Base-by-base conservation (phyloP, 2,888 invertebrate genomes). In the Nemotelus pantherinus region DNA sequence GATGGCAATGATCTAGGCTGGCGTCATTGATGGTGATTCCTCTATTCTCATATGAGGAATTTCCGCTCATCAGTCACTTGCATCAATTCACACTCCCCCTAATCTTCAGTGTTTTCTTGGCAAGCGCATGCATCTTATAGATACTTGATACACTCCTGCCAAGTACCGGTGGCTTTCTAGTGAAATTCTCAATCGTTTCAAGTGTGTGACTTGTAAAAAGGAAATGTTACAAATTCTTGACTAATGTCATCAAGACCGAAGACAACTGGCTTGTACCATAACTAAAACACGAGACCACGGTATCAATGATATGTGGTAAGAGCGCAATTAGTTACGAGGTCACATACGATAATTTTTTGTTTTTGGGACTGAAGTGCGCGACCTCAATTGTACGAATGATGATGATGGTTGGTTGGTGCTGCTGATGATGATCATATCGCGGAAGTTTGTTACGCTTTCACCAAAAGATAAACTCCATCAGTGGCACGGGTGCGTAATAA, bases 391-490 rank as follows among this genome's bases (percentile, higher is more conserved):
- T 1, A 3, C 41, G 41, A 43, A 63, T 63, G 63, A 63, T 63
- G 63, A 63, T 43, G 39, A 63, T 9, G 9, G 39, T 63, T 63
- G 25, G 25, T 25, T 25, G 25, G 25, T 25, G 25, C 25, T 25
- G 25, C 25, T 25, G 25, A 25, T 25, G 25, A 25, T n/a, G 58
- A 58, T 2, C n/a, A 58, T 25, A 10, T 9, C 39, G 25, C 25
- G 39, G 50, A 39, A 48, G 50, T 68, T 68, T 68, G 68, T 48
- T 68, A 68, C 68, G 68, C 68, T 68, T 68, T 68, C 68, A 68
- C 68, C 68, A 41, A 50, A 64, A 58, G 5, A 2, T 3, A 58
- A 10, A 53, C 10, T 25, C 1, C 25, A 25, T 25, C 25, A 25
- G 39, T 3, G 6, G 25, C 39, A 58, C 58, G 58, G 58, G 58